Percentiles rank a stretch among this genome's conserved stretches.
phyloP scores from a whole-genome alignment of 2,113 vertebrate species.

The Alosa alosa region DNA sequence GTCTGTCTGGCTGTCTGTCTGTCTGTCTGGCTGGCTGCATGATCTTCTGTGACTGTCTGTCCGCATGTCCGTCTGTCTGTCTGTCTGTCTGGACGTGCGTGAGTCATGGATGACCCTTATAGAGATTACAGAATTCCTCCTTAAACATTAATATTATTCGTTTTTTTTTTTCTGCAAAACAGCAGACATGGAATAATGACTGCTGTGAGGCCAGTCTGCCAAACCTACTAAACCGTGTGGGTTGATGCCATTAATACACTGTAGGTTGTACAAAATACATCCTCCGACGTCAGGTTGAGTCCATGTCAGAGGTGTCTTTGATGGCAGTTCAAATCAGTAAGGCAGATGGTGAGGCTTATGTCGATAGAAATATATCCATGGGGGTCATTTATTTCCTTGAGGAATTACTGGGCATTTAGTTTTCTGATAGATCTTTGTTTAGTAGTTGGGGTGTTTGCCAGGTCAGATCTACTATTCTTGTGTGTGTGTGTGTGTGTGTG shows the following conservation, averaged over 20 bases:
- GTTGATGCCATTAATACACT: background rate
- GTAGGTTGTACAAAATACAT: background rate
- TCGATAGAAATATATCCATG: background rate
- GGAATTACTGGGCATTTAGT: conserved; percentile 10
- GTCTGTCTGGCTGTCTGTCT: background rate
- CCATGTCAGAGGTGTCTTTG: background rate
- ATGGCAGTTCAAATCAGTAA: background rate
- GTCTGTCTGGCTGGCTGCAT: background rate
- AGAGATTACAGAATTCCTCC: background rate
- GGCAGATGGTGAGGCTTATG: background rate
- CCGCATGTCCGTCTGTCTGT: background rate
- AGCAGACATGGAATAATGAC: background rate
- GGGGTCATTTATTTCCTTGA: conserved; percentile 2
- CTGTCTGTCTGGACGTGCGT: background rate
- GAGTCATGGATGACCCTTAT: background rate
- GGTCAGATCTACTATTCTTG: background rate
- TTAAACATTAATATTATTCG: background rate
- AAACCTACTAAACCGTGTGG: background rate
- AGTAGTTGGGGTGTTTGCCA: background rate
- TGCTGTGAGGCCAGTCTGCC: background rate
- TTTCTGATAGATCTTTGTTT: background rate
- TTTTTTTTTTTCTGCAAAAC: background rate
- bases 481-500: conserved; percentile 24
- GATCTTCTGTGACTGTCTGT: background rate
- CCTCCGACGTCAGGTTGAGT: background rate